Percentiles rank a stretch among this genome's conserved stretches.
These are phyloP conservation scores for Steatornis caripensis DNA, from an alignment of 2,113 vertebrate species.

Conservation along the genomic window DNA sequence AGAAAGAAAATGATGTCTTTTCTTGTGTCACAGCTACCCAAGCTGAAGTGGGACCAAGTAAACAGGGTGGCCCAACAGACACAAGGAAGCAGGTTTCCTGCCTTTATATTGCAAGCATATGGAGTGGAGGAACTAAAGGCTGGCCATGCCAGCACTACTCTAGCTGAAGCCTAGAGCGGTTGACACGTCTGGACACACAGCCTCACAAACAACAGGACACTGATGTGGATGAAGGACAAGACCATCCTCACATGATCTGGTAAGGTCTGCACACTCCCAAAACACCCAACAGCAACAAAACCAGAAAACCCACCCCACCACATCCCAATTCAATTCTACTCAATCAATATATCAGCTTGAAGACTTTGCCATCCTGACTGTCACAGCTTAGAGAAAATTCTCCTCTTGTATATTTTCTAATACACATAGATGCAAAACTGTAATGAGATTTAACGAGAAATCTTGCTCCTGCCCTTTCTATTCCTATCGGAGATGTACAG, in stretches of 20 bases:
- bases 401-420: background rate
- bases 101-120: background rate
- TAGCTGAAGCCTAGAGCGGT: rapidly evolving
- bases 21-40: background rate
- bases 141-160: rapidly evolving
- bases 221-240: background rate
- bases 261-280: background rate
- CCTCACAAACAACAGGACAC: background rate
- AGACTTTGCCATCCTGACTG: background rate
- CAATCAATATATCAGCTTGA: background rate
- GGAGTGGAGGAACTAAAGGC: background rate
- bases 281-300: background rate
- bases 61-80: background rate
- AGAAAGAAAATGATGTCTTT: background rate
- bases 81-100: background rate
- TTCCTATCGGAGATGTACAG: background rate
- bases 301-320: background rate
- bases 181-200: background rate
- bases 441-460: background rate
- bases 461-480: background rate
- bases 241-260: rapidly evolving
- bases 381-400: background rate
- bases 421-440: background rate
- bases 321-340: background rate
- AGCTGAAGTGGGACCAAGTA: background rate